Percentiles rank a stretch among this genome's conserved stretches.
Conservation (phyloP, 2,113 vertebrate species). For the Fulica atra region DNA sequence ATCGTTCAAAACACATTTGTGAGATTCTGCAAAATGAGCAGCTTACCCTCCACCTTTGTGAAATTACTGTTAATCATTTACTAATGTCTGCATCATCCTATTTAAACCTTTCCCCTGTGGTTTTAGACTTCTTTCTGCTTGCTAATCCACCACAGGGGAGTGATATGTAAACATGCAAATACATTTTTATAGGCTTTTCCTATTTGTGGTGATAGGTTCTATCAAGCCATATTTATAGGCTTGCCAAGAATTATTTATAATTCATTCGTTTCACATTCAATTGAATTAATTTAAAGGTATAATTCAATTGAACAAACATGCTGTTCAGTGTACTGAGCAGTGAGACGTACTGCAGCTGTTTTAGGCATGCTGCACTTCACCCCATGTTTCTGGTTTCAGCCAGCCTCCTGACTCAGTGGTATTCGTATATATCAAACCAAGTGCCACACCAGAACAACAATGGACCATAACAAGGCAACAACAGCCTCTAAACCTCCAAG, state of each 20-base stretch:
- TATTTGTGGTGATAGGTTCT: conserved; percentile 36
- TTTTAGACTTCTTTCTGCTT: conserved; percentile 65
- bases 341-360: conserved; percentile 4
- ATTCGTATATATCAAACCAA: neutral
- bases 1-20: conserved; percentile 71
- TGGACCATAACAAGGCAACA: neutral
- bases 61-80: conserved; percentile 75
- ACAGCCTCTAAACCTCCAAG: neutral
- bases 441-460: neutral
- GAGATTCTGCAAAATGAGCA: conserved; percentile 63
- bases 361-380: neutral
- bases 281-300: conserved; percentile 64
- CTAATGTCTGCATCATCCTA: conserved; percentile 72
- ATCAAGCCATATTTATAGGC: conserved; percentile 45
- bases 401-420: neutral
- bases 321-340: neutral
- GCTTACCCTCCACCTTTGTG: conserved; percentile 69
- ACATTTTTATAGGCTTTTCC: conserved; percentile 51
- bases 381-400: neutral
- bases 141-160: conserved; percentile 67
- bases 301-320: conserved; percentile 32
- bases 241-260: conserved; percentile 53
- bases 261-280: conserved; percentile 32
- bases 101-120: conserved; percentile 67
- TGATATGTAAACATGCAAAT: conserved; percentile 63